Evolutionary conservation across 2,113 vertebrate genomes (phyloP).

Genomic region (Crotalus tigris): DNA sequence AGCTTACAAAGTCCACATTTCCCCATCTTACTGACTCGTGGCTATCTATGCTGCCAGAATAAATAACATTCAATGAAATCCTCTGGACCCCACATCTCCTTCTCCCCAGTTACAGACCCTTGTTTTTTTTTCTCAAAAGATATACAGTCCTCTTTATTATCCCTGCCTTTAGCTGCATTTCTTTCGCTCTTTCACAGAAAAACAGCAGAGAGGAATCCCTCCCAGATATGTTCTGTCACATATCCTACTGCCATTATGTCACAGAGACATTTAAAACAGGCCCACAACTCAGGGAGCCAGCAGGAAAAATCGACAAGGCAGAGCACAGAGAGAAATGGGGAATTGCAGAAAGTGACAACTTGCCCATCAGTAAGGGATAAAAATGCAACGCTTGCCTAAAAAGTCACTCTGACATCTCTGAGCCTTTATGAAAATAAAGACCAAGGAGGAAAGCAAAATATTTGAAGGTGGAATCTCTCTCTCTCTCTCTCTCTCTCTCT

Average conservation of each 20-base stretch:
- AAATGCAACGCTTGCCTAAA: background rate
- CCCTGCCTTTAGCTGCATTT: constrained; percentile 39
- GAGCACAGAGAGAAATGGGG: constrained; percentile 46
- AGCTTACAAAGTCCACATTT: background rate
- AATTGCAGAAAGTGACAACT: constrained; percentile 21
- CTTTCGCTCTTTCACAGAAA: constrained; percentile 43
- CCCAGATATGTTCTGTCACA: constrained; percentile 36
- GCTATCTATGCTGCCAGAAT: background rate
- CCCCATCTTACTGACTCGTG: constrained; percentile 27
- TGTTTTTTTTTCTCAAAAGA: constrained; percentile 22
- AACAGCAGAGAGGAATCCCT: background rate
- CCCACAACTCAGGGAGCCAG: constrained; percentile 33
- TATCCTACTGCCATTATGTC: constrained; percentile 8
- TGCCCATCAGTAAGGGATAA: constrained; percentile 40
- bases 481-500: too few relatives aligned
- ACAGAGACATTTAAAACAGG: constrained; percentile 51
- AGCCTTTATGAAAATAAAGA: background rate
- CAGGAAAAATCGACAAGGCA: constrained; percentile 39
- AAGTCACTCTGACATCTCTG: background rate
- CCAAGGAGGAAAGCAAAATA: background rate
- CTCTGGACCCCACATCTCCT: constrained; percentile 27
- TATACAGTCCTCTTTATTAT: constrained; percentile 40
- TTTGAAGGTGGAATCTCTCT: background rate
- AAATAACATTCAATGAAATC: constrained; percentile 25
- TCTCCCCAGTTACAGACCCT: constrained; percentile 13